Evolutionary conservation across 2,888 invertebrate species (phyloP).

Genomic region (Hirtodrosophila histrioides): DNA sequence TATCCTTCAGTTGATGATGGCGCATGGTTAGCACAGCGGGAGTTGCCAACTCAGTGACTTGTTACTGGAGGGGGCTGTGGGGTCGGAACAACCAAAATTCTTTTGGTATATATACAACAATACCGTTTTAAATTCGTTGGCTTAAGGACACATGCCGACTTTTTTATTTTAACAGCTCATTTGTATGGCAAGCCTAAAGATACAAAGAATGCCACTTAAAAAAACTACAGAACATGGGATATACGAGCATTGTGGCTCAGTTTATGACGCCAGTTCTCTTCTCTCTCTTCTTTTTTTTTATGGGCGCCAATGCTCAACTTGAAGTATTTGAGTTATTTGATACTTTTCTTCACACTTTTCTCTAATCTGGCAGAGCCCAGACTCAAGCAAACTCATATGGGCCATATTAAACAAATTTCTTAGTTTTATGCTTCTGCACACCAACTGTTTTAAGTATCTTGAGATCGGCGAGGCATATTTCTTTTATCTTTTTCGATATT

Average conservation of each 20-base stretch:
- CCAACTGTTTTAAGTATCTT: conserved; percentile 59
- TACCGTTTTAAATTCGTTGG: conserved; percentile 42
- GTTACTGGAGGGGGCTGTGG: too few relatives aligned
- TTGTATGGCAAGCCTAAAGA: conserved; percentile 29
- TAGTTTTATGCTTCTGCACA: conserved; percentile 55
- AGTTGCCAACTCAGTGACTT: conserved; percentile 11
- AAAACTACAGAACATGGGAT: conserved; percentile 13
- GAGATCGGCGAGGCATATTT: conserved; percentile 24
- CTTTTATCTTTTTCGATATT: conserved; percentile 9
- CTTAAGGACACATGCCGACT: conserved; percentile 69
- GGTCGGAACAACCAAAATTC: not conserved
- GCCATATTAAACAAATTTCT: conserved; percentile 46
- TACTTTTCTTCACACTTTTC: conserved; percentile 72
- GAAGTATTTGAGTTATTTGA: conserved; percentile 67
- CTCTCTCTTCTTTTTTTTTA: conserved; percentile 18
- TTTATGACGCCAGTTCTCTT: conserved; percentile 40
- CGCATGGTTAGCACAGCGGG: conserved; percentile 43
- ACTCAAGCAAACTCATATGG: not conserved
- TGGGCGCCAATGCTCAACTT: conserved; percentile 5
- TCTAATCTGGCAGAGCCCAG: conserved; percentile 37
- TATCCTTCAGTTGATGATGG: conserved; percentile 34
- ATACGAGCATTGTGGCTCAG: conserved; percentile 30
- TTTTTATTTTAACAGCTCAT: conserved; percentile 78
- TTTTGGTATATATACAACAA: conserved; percentile 23
- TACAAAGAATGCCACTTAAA: conserved; percentile 60